phyloP scores from a whole-genome alignment of 2,888 invertebrate genomes.

The Thymelicus sylvestris region DNA sequence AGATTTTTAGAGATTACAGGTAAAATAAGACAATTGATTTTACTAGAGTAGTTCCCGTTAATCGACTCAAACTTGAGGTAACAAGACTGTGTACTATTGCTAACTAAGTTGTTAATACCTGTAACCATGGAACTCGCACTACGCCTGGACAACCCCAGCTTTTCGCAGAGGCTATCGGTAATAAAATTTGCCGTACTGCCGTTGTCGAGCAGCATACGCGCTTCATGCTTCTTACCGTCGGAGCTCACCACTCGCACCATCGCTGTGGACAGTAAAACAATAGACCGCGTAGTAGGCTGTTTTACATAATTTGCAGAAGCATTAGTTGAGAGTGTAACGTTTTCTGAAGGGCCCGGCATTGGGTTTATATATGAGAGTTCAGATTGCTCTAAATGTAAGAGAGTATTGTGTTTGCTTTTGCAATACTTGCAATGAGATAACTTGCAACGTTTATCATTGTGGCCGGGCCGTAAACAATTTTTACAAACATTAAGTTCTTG shows the following conservation, averaged over 20 bases:
- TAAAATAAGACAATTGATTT: no score
- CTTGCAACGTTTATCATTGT: slow-evolving; percentile 26
- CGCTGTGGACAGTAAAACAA: slow-evolving; percentile 17
- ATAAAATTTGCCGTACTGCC: slow-evolving; percentile 37
- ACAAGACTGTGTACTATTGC: no score
- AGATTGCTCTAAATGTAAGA: slow-evolving; percentile 38
- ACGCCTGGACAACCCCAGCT: slow-evolving; percentile 36
- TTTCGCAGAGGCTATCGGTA: slow-evolving; percentile 30
- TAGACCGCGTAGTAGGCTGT: no score
- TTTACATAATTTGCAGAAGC: no score
- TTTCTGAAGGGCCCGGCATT: no score
- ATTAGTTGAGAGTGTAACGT: no score
- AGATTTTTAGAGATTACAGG: no score
- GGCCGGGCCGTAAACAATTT: no score
- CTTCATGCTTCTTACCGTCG: slow-evolving; percentile 15
- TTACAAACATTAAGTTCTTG: no score
- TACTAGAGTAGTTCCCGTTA: no score
- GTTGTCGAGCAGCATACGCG: slow-evolving; percentile 32
- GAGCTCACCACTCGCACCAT: slow-evolving; percentile 22
- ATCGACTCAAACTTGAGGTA: no score
- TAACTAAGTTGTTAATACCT: slow-evolving; percentile 29
- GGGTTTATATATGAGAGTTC: neutral
- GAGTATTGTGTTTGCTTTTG: slow-evolving; percentile 41
- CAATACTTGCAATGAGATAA: slow-evolving; percentile 44
- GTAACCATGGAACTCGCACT: slow-evolving; percentile 38